Base-by-base conservation (phyloP, 1,140 invertebrate genomes). In the Drosophila virilis region DNA sequence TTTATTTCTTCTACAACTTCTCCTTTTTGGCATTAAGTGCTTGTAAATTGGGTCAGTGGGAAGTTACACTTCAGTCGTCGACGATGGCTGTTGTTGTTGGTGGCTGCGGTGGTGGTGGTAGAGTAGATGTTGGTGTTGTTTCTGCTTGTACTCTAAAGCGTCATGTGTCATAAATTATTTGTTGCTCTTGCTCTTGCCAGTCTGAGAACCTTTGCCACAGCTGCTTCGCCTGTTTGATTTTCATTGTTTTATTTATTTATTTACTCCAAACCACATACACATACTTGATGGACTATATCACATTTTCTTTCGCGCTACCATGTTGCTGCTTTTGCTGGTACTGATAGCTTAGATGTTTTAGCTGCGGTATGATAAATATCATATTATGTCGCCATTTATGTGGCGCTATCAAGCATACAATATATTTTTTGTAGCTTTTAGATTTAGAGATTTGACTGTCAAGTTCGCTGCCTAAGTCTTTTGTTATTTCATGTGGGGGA, bases 11-110 rank as follows among this genome's bases (percentile, higher is more conserved):
- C 84, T 88, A 88, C 84, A 79, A 80, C 84, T 89, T 89, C 84
- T 80, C 75, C 86, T 80, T 88, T 83, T 90, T 85, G 80, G 80
- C 83, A 88, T 88, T 90, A 90, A 90, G 88, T 90, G 82, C 77
- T 86, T 91, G 88, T 90, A 90, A 90, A 90, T 90, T 90, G 88
- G 88, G 88, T 90, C 88, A 90, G 88, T 88, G 88, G 88, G 88
- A 88, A 88, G 88, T 88, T 89, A 88, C 84, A 88, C 84, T 88
- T 89, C 74, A 88, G 84, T 84, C 79, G 66, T 60, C 70, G 42
- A 51, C 74, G 42, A 52, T 48, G 51, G 28, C 55, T 51, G 45
- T 57, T 61, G 45, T 64, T 66, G 51, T 42, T 37, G 22, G 22
- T 5, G 22, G 22, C 22, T 28, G 22, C 22, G 22, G 52, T 28